Conservation (phyloP, 2,888 invertebrate genomes). For the Selenia dentaria region DNA sequence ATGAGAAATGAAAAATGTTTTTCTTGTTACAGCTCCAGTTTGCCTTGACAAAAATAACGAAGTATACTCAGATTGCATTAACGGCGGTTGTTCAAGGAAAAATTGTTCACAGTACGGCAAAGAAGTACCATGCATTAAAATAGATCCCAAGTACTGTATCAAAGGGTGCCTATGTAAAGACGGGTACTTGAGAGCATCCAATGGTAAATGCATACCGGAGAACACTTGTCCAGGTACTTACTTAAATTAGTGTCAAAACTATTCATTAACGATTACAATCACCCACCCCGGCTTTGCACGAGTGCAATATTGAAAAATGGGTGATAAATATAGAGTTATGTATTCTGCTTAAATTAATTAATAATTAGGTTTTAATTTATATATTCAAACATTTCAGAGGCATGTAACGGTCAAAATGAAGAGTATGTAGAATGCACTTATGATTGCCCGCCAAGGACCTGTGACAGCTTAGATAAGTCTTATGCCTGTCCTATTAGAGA, state of each 20-base stretch:
- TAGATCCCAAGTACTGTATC: conserved; percentile 36
- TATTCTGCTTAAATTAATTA: too few relatives aligned
- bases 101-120: conserved; percentile 47
- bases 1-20: too few relatives aligned
- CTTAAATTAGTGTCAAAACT: conserved; percentile 15
- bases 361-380: too few relatives aligned
- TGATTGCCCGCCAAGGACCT: conserved; percentile 41
- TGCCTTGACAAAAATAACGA: conserved; percentile 37
- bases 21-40: conserved; percentile 27
- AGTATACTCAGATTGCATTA: conserved; percentile 43
- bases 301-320: too few relatives aligned
- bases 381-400: conserved; percentile 10
- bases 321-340: too few relatives aligned
- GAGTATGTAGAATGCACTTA: conserved; percentile 32
- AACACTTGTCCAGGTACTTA: conserved; percentile 42
- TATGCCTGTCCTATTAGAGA: conserved; percentile 24
- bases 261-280: too few relatives aligned
- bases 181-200: conserved; percentile 38
- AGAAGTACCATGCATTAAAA: conserved; percentile 38
- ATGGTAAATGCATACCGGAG: conserved; percentile 46
- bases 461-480: conserved; percentile 31
- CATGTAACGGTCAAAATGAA: conserved; percentile 26
- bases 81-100: conserved; percentile 45
- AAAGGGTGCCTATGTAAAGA: conserved; percentile 49
- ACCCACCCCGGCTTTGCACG: too few relatives aligned